A percentile compares a stretch with the other conserved stretches of the same genome.
phyloP scores from a whole-genome alignment of 2,888 invertebrate species.

The Dynastes hyllus region DNA sequence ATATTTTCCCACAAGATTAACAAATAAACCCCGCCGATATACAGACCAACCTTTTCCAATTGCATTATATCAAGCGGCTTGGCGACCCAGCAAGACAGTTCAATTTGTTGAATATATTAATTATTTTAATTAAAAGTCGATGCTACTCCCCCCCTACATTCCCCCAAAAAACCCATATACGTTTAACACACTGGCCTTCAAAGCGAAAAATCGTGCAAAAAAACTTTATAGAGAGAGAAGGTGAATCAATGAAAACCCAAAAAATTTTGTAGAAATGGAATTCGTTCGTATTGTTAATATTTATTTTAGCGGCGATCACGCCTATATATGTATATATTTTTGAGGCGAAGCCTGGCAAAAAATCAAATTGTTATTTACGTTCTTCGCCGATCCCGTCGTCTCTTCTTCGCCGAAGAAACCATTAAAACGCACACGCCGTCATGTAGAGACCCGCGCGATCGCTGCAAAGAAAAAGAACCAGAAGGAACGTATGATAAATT shows the following conservation, averaged over 20 bases:
- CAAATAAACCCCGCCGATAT: background rate
- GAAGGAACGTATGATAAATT: slow-evolving; percentile 23
- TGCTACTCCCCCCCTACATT: too few species aligned
- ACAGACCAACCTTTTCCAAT: slow-evolving; percentile 7
- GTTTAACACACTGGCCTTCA: background rate
- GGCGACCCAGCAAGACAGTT: background rate
- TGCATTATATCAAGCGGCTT: slow-evolving; percentile 7
- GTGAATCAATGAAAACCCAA: too few species aligned
- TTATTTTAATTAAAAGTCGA: slow-evolving; percentile 13
- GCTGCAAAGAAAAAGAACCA: slow-evolving; percentile 11
- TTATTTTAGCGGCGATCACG: slow-evolving; percentile 16
- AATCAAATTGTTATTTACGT: slow-evolving; percentile 28
- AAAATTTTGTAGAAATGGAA: too few species aligned
- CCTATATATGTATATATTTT: slow-evolving; percentile 4
- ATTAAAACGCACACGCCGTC: slow-evolving; percentile 14
- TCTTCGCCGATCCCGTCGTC: background rate
- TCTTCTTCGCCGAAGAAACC: slow-evolving; percentile 10
- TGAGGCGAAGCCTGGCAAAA: background rate
- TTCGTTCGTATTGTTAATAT: slow-evolving; percentile 21
- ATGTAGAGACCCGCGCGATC: background rate
- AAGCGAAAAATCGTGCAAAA: background rate
- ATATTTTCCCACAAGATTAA: background rate
- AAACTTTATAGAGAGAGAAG: too few species aligned
- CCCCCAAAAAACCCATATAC: too few species aligned
- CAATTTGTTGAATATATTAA: slow-evolving; percentile 7